A percentile compares a stretch with the other conserved stretches of the same genome.
Conservation (phyloP, 2,888 invertebrate species). For the Allolobophora icterica region DNA sequence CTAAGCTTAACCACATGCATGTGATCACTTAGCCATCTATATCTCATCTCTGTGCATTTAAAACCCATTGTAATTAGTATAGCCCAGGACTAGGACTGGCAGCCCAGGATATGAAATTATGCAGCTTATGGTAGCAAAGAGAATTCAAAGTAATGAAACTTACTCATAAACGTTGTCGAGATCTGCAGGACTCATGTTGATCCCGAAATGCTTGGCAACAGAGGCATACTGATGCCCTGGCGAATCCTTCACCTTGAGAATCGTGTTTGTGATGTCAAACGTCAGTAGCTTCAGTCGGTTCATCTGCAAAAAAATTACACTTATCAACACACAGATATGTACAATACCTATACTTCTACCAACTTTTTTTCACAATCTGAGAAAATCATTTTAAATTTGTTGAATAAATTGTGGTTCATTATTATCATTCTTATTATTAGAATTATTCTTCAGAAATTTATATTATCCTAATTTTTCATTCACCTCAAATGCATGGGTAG, state of each 20-base stretch:
- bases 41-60: not conserved
- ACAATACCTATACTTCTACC: not conserved
- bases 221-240: slow-evolving; percentile 79
- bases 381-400: no score
- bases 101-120: not conserved
- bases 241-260: slow-evolving; percentile 75
- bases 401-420: no score
- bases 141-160: slow-evolving; percentile 67
- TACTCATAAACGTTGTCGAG: slow-evolving; percentile 73
- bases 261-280: slow-evolving; percentile 86
- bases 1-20: no score
- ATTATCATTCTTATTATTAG: no score
- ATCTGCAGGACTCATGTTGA: slow-evolving; percentile 69
- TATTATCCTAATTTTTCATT: no score
- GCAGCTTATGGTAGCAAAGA: not conserved
- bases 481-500: no score
- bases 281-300: slow-evolving; percentile 70
- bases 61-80: no score
- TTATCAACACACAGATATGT: not conserved
- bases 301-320: not conserved
- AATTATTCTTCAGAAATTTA: no score
- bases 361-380: no score
- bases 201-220: slow-evolving; percentile 76
- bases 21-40: not conserved
- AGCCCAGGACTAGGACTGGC: not conserved